Evolutionary conservation across 2,888 invertebrate species (phyloP).

Genomic region (Eupithecia tripunctaria): DNA sequence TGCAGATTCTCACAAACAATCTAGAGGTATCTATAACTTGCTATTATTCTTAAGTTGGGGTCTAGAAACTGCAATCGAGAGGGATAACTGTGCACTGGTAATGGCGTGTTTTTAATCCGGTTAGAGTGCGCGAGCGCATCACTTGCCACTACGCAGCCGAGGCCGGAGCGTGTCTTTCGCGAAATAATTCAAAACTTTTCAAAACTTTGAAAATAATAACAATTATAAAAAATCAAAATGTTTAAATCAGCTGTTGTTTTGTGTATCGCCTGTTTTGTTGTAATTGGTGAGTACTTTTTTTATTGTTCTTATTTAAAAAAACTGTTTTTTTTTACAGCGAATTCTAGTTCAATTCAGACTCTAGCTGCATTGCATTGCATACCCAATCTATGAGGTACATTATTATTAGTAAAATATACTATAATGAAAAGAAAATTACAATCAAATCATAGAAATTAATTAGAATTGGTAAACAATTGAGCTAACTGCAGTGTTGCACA

Average conservation of each 20-base stretch:
- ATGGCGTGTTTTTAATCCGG: conserved; percentile 72
- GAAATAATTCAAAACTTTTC: conserved; percentile 44
- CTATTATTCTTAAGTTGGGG: neutral
- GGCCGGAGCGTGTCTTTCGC: conserved; percentile 58
- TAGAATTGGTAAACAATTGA: too few relatives aligned
- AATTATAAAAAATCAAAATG: conserved; percentile 55
- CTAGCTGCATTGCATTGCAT: neutral
- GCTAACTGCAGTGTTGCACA: too few relatives aligned
- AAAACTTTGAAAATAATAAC: conserved; percentile 19
- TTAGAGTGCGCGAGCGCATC: conserved; percentile 68
- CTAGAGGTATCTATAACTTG: neutral
- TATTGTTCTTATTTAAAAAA: conserved; percentile 21
- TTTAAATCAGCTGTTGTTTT: conserved; percentile 69
- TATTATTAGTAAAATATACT: too few relatives aligned
- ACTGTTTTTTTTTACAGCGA: neutral
- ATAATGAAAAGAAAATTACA: too few relatives aligned
- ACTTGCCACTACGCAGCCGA: conserved; percentile 68
- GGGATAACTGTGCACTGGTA: conserved; percentile 56
- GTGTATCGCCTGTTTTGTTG: conserved; percentile 70
- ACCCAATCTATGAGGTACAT: neutral
- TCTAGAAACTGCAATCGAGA: conserved; percentile 39
- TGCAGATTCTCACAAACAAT: too few relatives aligned
- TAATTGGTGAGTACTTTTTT: conserved; percentile 68
- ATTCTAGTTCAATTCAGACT: neutral
- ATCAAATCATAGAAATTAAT: too few relatives aligned